phyloP scores from a whole-genome alignment of 2,888 invertebrate genomes.

The Graphium colonna region DNA sequence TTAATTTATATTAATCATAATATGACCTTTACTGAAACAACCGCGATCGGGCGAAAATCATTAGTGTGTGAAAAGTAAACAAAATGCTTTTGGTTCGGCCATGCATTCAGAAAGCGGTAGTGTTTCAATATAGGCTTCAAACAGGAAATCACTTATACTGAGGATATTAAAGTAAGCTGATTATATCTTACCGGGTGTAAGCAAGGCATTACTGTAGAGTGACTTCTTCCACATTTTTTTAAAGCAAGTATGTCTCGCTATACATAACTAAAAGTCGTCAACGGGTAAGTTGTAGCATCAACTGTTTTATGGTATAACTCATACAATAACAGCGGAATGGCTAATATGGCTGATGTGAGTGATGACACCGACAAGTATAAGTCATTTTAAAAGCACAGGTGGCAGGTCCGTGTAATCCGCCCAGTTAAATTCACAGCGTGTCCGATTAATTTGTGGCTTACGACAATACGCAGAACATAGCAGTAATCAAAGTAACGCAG shows the following conservation, averaged over 20 bases:
- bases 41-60: slow-evolving; percentile 38
- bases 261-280: slow-evolving; percentile 77
- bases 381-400: slow-evolving; percentile 51
- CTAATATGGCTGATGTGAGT: slow-evolving; percentile 61
- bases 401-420: slow-evolving; percentile 33
- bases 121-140: slow-evolving; percentile 67
- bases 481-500: slow-evolving; percentile 5
- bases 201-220: slow-evolving; percentile 79
- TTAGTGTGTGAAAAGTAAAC: slow-evolving; percentile 30
- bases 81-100: slow-evolving; percentile 18
- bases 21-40: slow-evolving; percentile 68
- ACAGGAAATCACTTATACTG: slow-evolving; percentile 75
- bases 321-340: slow-evolving; percentile 73
- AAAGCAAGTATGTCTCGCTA: slow-evolving; percentile 79
- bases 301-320: slow-evolving; percentile 62
- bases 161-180: slow-evolving; percentile 78
- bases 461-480: background rate
- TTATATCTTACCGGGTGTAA: slow-evolving; percentile 79
- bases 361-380: slow-evolving; percentile 60
- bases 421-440: slow-evolving; percentile 24
- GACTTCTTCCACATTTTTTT: slow-evolving; percentile 76
- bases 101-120: slow-evolving; percentile 45
- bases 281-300: slow-evolving; percentile 73
- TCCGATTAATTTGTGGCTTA: slow-evolving; percentile 27
- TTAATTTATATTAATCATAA: slow-evolving; percentile 55